Conservation (phyloP, 2,888 invertebrate species). For the Polyommatus icarus region DNA sequence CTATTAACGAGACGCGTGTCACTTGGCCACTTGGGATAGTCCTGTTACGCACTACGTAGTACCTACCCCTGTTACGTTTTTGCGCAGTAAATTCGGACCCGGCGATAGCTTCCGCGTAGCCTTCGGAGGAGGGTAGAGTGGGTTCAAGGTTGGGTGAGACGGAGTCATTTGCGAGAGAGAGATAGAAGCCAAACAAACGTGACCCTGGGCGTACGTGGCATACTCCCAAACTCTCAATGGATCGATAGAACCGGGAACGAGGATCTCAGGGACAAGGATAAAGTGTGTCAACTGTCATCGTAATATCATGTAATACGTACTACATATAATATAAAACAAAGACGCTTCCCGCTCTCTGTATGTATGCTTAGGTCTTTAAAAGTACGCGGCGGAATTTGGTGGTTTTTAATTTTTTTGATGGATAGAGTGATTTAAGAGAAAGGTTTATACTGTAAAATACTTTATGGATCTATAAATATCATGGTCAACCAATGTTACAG, state of each 20-base stretch:
- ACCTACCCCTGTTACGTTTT: background rate
- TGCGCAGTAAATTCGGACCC: slow-evolving; percentile 22
- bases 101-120: slow-evolving; percentile 43
- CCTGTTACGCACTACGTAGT: background rate
- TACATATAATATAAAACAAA: background rate
- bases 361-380: background rate
- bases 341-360: background rate
- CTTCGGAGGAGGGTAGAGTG: slow-evolving; percentile 41
- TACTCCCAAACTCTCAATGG: slow-evolving; percentile 41
- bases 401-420: too few relatives aligned
- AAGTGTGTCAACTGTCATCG: background rate
- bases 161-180: slow-evolving; percentile 37
- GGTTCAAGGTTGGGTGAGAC: slow-evolving; percentile 50
- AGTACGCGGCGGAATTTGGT: too few relatives aligned
- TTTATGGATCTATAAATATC: too few relatives aligned
- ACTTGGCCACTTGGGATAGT: background rate
- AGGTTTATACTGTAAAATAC: too few relatives aligned
- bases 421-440: too few relatives aligned
- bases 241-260: slow-evolving; percentile 43
- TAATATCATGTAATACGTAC: background rate
- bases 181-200: slow-evolving; percentile 46
- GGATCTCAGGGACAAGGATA: slow-evolving; percentile 36
- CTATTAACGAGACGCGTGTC: slow-evolving; percentile 11
- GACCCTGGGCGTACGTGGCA: slow-evolving; percentile 45
- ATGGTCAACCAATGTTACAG: too few relatives aligned